Evolutionary conservation across 2,888 invertebrate species (phyloP), one percentile per base, ranked within the genome.

Genomic region (Netelia melanura): DNA sequence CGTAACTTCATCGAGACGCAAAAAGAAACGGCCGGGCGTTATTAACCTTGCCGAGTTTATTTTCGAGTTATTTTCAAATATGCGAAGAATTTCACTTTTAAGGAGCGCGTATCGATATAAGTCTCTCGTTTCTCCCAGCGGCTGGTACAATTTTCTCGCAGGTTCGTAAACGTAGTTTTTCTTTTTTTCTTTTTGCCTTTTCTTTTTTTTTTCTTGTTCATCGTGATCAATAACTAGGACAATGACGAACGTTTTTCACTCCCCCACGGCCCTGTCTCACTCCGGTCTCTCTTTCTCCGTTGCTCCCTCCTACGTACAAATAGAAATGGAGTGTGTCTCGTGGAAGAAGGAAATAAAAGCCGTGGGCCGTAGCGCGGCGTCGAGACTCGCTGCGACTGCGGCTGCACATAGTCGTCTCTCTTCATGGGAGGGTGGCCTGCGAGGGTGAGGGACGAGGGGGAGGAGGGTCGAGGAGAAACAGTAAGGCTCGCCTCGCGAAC

Each of bases 401-500:
- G 71, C 70, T 75, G 81, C 71, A 52, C 77, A 68, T 77, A 77
- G 77, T 61, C 68, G 77, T 77, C 68, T 58, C 21, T 21, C 58
- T 9, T 21, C 23, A 58, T 6, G 21, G 48, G 48, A 38, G 38
- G 38, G 38, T 6, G 38, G 38, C 3, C 48, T 11, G 25, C 52
- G 54, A 43, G 23, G 77, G 21, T 58, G 64, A 14, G 43, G 54
- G 68, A 48, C 58, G 70, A 48, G 30, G 67, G 38, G 64, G 68
- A 48, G 48, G 70, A 48, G 30, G 67, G 5, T 38, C 38, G 38
- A 61, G 58, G 17, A 48, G 21, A 17, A 61, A 48, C 23, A 67
- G 25, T 61, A 68, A 61, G 77, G 67, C 76, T 67, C 44, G 52
- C 43, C 61, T 61, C 67, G 78, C 70, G 58, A 85, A 79, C 85